Conservation (phyloP, 1,140 invertebrate species). For the Scaptomyza graminum region DNA sequence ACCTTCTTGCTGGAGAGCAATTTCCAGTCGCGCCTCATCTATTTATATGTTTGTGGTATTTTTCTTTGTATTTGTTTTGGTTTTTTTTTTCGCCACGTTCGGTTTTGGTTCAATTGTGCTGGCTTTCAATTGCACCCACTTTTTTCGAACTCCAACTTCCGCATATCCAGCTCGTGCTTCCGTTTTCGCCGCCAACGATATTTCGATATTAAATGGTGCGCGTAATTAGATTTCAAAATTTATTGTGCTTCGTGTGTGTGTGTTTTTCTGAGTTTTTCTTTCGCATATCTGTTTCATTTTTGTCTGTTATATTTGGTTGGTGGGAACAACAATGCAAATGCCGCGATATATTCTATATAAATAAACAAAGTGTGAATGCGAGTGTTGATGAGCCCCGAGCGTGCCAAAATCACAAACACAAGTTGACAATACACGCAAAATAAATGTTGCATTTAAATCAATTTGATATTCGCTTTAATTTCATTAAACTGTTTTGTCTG, state of each 20-base stretch:
- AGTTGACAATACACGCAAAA: background rate
- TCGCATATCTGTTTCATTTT: conserved; percentile 12
- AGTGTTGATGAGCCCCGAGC: conserved; percentile 55
- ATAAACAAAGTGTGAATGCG: conserved; percentile 73
- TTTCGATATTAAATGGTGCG: conserved; percentile 80
- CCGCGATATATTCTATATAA: conserved; percentile 67
- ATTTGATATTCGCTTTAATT: no score
- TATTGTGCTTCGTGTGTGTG: conserved; percentile 62
- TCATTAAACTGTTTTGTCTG: background rate
- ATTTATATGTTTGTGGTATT: conserved; percentile 58
- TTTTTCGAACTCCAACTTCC: background rate
- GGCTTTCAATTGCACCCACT: background rate
- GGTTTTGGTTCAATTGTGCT: conserved; percentile 24
- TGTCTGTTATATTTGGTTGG: conserved; percentile 65
- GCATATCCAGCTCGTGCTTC: conserved; percentile 23
- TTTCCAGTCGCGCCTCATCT: conserved; percentile 46
- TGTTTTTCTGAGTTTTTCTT: conserved; percentile 27
- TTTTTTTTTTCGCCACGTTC: conserved; percentile 46
- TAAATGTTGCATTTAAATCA: background rate
- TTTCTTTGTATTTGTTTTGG: conserved; percentile 38
- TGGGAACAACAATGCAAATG: conserved; percentile 76
- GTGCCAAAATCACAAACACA: conserved; percentile 13
- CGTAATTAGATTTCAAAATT: conserved; percentile 83
- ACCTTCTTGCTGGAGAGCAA: background rate
- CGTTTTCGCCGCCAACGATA: conserved; percentile 50